Base-by-base conservation (phyloP, 2,113 vertebrate genomes). In the Dicerorhinus sumatrensis region DNA sequence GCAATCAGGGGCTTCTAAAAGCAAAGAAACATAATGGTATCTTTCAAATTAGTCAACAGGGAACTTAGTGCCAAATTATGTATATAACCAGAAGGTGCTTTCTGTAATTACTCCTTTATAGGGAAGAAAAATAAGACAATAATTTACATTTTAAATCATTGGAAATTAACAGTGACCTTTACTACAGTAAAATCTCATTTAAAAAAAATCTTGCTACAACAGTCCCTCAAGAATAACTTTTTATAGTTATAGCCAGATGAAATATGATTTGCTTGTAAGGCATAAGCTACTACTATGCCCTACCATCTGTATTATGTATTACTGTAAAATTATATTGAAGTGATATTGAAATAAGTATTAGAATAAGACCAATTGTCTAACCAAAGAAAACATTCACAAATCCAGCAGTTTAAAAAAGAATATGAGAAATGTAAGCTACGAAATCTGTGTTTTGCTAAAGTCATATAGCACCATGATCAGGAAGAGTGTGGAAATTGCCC, bases 181-280 rank as follows among this genome's bases (percentile, higher is more conserved):
- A 65, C 60, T 89, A 88, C 21, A 83, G 58, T 89, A 86, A 97
- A 98, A 93, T 82, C 82, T 85, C 85, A 95, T 48, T 91, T 51
- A 11, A 67, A 31, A 27, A 70, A 39, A 51, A 36, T 54, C 67
- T 96, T 91, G 56, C 89, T 91, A 39, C 31, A 46, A 42, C 60
- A 70, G 86, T 96, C 91, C 63, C 91, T 96, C 13, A n/a, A 94
- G 79, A 94, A 96, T 86, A 91, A 95, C 33, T 65, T 95, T 79
- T 94, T 89, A 96, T 76, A 97, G 89, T 93, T 94, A 95, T 42
- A 91, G 51, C 46, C 86, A 96, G 82, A 94, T 89, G 96, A 94
- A 97, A 97, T 97, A 96, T 54, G 91, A 91, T 96, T 97, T 96
- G 33, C 82, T 82, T 58, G 13, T 73, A 76, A 96, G 85, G 89